Evolutionary conservation across 2,888 invertebrate genomes (phyloP), one percentile per base, ranked within the genome.

Genomic region (Pilophorus perplexus): DNA sequence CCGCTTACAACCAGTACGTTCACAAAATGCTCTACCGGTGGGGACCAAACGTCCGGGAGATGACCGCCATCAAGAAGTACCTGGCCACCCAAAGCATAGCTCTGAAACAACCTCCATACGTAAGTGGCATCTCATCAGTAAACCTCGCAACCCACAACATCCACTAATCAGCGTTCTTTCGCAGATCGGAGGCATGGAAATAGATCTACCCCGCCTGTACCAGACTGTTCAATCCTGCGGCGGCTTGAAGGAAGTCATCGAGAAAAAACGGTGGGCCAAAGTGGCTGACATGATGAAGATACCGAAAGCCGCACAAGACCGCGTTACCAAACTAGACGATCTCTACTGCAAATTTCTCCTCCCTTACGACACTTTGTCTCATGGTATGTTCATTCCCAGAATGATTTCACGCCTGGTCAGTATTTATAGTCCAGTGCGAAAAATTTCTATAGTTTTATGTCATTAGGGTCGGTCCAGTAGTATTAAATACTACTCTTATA

Each of bases 301-400:
- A 72, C 87, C 88, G 0, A 89, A 87, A 78, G 81, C 86, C 6
- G 86, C 88, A 0, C 88, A 88, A 74, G 89, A 90, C 73, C 84
- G 90, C 48, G 86, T 87, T 1, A 86, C 87, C 1, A 90, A 90
- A 75, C 78, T 96, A 5, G 93, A 95, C 74, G 88, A 89, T 71
- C 87, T 93, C 42, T 96, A 95, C 76, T 89, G 93, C 75, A 93
- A 92, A 81, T 93, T 90, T 77, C 80, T 96, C 48, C 79, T 96
- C 70, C 91, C 93, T 0, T 96, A 94, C 74, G 92, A 92, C 71
- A 89, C 90, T 0, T 77, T 95, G 2, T 86, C 90, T 0, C 83
- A 82, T 69, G 81, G 88, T 87, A 76, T 77, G 66, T 69, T 42
- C n/a, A n/a, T n/a, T n/a, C n/a, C n/a, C n/a, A n/a, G n/a, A n/a